Base-by-base conservation (phyloP, 2,797 vertebrate genomes). In the Alosa sapidissima region DNA sequence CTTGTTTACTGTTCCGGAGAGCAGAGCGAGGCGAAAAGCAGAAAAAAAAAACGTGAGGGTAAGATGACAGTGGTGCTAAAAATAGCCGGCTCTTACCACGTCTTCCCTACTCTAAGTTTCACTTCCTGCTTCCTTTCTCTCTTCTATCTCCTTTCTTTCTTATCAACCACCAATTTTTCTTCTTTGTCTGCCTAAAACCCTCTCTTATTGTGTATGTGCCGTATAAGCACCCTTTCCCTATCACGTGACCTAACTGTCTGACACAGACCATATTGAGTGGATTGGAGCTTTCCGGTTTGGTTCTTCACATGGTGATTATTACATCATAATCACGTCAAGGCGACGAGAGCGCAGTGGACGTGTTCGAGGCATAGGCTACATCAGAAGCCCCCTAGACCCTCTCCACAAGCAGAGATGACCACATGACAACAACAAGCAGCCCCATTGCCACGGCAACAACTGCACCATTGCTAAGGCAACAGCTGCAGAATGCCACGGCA, bases 381-480 rank as follows among this genome's bases (percentile, higher is more conserved):
- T 6, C 36, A 45, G 68, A 16, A 54, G 19, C 13, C 33, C 81
- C 8, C 8, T 6, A 7, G 21, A 49, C 48, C 45, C 47, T 10
- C 81, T 49, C 47, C 47, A 24, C 47, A 11, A 24, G 51, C 81
- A 54, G 28, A 14, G 81, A 52, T 52, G 47, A 89, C 89, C 89
- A 87, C 89, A 89, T 91, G 90, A 95, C 91, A 93, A 93, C 93
- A 93, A 92, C 92, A 78, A 78, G 72, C 92, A 90, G 91, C 83
- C 84, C 89, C 85, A 92, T 95, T 87, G 89, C 94, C 94, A 95
- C 94, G 93, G 94, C 92, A 94, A 95, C 94, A 94, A 95, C 94
- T 95, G 94, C 94, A 95, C 92, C 93, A 95, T 94, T 92, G 92
- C 94, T 93, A 93, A 91, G 94, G 93, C 93, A 95, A 94, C 95